Evolutionary conservation across 2,797 vertebrate genomes (phyloP), one percentile per base, ranked within the genome.

Genomic region (Odontamblyopus lacepedii): DNA sequence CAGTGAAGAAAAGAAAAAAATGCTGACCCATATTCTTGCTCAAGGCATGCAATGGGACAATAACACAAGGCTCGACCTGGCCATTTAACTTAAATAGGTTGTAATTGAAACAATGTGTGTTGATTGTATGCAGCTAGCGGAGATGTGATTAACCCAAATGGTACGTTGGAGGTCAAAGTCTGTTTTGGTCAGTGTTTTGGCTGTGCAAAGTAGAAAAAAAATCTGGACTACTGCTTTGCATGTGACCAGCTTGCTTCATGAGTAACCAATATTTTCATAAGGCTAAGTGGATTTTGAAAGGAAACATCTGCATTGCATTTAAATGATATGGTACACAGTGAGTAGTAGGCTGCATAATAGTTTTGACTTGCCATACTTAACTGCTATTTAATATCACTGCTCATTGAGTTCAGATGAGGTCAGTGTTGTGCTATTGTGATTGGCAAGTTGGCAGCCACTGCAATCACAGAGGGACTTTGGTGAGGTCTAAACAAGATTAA

Each of bases 41-140:
- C 84, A 67, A 78, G 85, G 73, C 59, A 4, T 84, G 84, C 85
- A 78, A 83, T 78, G 76, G 78, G 85, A 89, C 84, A 78, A 77
- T 69, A 71, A 82, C 84, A 80, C 32, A 16, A 76, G 77, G 69
- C 74, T 79, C 82, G 67, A 83, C 75, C 76, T 85, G 86, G 81
- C 71, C 80, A 70, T 83, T 90, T 85, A 77, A 82, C 79, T 87
- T 72, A 82, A 87, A 83, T 78, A 74, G 82, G 75, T 60, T 81
- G 76, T 86, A 91, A 91, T 87, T 29, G 41, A 67, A 87, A 92
- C 90, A 87, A 82, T 87, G 78, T 90, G 89, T 88, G 89, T 90
- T 89, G 88, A 88, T 85, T 80, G 78, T 76, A 63, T 19, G 27
- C 80, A 18, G 81, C 82, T 72, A 73, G 79, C 72, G 77, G 77